Evolutionary conservation across 2,888 invertebrate species (phyloP).

Genomic region (Apamea monoglypha): DNA sequence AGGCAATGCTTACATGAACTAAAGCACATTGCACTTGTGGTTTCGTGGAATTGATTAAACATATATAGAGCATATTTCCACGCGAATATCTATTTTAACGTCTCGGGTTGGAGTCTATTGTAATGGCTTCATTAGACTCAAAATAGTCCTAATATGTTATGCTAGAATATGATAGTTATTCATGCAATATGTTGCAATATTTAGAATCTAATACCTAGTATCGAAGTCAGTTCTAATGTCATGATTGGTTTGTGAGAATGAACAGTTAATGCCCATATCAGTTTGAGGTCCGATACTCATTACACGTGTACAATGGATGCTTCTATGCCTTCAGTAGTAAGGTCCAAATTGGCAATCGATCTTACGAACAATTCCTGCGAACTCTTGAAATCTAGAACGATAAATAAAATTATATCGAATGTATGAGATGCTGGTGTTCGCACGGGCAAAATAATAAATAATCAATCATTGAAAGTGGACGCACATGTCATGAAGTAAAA

Average conservation of each 20-base stretch:
- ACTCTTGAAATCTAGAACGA: slow-evolving; percentile 9
- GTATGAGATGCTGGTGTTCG: slow-evolving; percentile 3
- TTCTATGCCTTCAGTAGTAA: neutral
- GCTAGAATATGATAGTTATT: slow-evolving; percentile 30
- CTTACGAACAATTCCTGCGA: slow-evolving; percentile 9
- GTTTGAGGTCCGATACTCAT: slow-evolving; percentile 12
- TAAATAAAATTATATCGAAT: slow-evolving; percentile 11
- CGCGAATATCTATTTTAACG: slow-evolving; percentile 8
- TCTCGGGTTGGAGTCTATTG: slow-evolving; percentile 20
- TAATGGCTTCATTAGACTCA: slow-evolving; percentile 39
- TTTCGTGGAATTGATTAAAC: slow-evolving; percentile 34
- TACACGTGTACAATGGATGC: slow-evolving; percentile 10
- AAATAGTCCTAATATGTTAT: slow-evolving; percentile 13
- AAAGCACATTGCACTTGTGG: slow-evolving; percentile 20
- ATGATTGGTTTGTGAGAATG: slow-evolving; percentile 31
- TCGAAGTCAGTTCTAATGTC: slow-evolving; percentile 3
- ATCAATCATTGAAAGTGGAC: neutral
- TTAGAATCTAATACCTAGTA: slow-evolving; percentile 13
- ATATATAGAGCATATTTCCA: slow-evolving; percentile 14
- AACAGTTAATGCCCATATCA: slow-evolving; percentile 32
- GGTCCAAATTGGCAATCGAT: slow-evolving; percentile 24
- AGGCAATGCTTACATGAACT: slow-evolving; percentile 32
- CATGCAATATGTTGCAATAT: slow-evolving; percentile 24
- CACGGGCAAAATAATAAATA: neutral
- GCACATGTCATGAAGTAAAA: neutral